A percentile compares a stretch with the other conserved stretches of the same genome.
Evolutionary conservation across 1,140 invertebrate species (phyloP).

Genomic region (Drosophila fuyamai): DNA sequence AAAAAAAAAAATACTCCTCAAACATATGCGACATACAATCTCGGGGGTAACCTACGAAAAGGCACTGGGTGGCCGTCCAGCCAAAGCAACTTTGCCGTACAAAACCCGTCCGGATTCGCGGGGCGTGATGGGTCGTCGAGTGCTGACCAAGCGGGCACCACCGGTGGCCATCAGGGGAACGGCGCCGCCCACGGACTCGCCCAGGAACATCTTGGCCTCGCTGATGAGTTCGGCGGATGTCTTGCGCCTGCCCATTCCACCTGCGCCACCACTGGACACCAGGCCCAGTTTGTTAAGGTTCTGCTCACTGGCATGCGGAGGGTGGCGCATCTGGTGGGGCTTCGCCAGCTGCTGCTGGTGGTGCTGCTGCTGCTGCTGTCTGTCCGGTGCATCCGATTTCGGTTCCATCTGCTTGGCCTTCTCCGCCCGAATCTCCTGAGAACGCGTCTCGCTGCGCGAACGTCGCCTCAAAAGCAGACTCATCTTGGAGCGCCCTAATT

Average conservation of each 20-base stretch:
- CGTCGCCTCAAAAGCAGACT: conserved; percentile 70
- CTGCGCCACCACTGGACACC: neutral
- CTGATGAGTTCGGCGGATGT: conserved; percentile 92
- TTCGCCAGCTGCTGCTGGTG: conserved; percentile 4
- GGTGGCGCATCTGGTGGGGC: conserved; percentile 14
- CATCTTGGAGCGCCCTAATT: conserved; percentile 28
- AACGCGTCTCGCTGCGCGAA: conserved; percentile 73
- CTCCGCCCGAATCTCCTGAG: conserved; percentile 34
- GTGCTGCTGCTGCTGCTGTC: conserved; percentile 12
- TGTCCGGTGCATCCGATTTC: conserved; percentile 7
- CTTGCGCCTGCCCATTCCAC: conserved; percentile 85
- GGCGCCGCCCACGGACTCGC: conserved; percentile 31
- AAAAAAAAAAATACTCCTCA: too few species aligned
- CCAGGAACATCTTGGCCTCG: conserved; percentile 88
- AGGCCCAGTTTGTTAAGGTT: conserved; percentile 39
- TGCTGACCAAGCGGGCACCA: conserved; percentile 87
- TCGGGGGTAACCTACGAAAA: conserved; percentile 88
- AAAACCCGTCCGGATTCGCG: conserved; percentile 90
- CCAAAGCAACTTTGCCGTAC: conserved; percentile 87
- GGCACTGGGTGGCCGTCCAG: conserved; percentile 90
- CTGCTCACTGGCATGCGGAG: conserved; percentile 36
- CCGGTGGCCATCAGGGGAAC: conserved; percentile 56
- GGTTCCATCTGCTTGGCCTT: conserved; percentile 16
- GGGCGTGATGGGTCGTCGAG: conserved; percentile 92
- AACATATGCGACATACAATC: neutral